Conservation (phyloP, 1,140 invertebrate genomes). For the Euglossa dilemma region DNA sequence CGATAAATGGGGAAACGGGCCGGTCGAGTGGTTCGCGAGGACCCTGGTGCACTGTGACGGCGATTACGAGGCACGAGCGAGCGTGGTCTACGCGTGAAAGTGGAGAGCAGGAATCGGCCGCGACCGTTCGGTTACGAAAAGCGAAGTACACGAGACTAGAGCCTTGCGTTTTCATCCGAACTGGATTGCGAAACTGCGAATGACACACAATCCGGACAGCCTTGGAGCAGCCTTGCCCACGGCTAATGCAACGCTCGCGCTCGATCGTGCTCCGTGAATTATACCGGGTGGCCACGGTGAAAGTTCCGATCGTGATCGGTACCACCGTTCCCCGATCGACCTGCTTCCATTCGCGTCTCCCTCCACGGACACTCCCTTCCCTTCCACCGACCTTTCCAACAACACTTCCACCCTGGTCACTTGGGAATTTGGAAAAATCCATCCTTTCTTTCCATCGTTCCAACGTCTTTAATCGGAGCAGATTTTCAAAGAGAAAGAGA, state of each 20-base stretch:
- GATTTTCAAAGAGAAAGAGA: too few relatives aligned
- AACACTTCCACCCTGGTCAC: too few relatives aligned
- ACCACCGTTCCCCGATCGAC: too few relatives aligned
- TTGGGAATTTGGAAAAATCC: too few relatives aligned
- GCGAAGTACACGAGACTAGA: constrained; percentile 13
- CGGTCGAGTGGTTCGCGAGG: not conserved
- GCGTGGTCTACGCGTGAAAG: constrained; percentile 18
- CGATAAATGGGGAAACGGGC: not conserved
- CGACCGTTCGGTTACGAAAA: not conserved
- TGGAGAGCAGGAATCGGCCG: not conserved
- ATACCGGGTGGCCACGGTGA: constrained; percentile 47
- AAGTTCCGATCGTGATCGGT: constrained; percentile 5
- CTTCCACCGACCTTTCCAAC: too few relatives aligned
- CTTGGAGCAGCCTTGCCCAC: constrained; percentile 71
- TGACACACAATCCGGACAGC: constrained; percentile 65
- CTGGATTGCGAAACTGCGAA: constrained; percentile 62
- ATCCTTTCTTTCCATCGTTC: too few relatives aligned
- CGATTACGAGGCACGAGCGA: not conserved
- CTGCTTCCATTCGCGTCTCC: too few relatives aligned
- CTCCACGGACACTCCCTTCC: too few relatives aligned
- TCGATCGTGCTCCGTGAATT: constrained; percentile 44
- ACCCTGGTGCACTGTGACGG: not conserved
- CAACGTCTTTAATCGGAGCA: too few relatives aligned
- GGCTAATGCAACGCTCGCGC: constrained; percentile 59
- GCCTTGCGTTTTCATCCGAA: constrained; percentile 30